A percentile compares a stretch with the other conserved stretches of the same genome.
Evolutionary conservation across 2,797 vertebrate genomes (phyloP).

Genomic region (Sandelia bainsii): DNA sequence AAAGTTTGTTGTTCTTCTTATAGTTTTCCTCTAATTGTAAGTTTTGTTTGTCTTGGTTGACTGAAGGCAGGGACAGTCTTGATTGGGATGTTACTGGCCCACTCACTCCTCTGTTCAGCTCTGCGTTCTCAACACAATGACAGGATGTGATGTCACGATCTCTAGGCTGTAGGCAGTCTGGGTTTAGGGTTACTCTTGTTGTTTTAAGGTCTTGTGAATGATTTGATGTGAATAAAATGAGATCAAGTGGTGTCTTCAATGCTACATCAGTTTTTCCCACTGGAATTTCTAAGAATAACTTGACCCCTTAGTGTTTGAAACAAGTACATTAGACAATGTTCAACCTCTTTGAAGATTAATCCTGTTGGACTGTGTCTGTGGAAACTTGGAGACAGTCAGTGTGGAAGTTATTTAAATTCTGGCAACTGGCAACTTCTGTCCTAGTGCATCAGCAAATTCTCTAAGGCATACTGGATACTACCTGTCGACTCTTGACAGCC

Average conservation of each 20-base stretch:
- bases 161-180: constrained; percentile 38
- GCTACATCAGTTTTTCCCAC: constrained; percentile 42
- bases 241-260: constrained; percentile 28
- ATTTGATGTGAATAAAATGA: constrained; percentile 18
- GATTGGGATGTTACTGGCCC: constrained; percentile 63
- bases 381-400: constrained; percentile 41
- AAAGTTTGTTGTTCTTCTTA: constrained; percentile 36
- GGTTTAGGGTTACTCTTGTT: constrained; percentile 27
- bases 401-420: constrained; percentile 25
- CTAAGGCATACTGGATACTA: constrained; percentile 16
- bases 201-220: neutral
- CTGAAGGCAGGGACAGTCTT: constrained; percentile 22
- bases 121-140: constrained; percentile 64
- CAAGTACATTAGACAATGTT: constrained; percentile 61
- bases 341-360: constrained; percentile 63
- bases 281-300: constrained; percentile 64
- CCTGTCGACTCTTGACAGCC: constrained; percentile 37
- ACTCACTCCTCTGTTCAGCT: constrained; percentile 31
- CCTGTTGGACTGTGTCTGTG: constrained; percentile 43
- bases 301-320: constrained; percentile 62
- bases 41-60: constrained; percentile 59
- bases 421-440: neutral
- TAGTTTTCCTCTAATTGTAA: constrained; percentile 67
- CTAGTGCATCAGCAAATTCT: constrained; percentile 10
- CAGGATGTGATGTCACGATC: constrained; percentile 74